Base-by-base conservation (phyloP, 2,888 invertebrate genomes). In the Nasonia oneida region DNA sequence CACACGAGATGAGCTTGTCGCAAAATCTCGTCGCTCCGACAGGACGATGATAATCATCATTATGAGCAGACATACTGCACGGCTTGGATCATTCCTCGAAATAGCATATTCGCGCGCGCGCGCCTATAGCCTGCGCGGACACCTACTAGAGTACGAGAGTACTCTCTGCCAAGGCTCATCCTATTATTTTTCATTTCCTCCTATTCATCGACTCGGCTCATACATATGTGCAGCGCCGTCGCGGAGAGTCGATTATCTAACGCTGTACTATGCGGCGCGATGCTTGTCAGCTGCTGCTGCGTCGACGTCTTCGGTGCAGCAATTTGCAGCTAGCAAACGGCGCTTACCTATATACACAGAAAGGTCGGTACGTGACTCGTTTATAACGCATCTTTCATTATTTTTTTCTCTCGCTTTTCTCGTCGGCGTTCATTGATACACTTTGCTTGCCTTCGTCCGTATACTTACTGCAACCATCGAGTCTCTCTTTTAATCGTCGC, bases 111-210 rank as follows among this genome's bases (percentile, higher is more conserved):
- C 29, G 29, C 29, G 29, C 29, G 29, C 29, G 42, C 75, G 75
- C 70, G 33, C 5, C 71, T 39, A 64, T 18, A 64, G 33, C 42
- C 33, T 29, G 29, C 29, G 1, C 29, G 33, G 50, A 80, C 80
- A 80, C 71, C 80, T 53, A 15, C 80, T 53, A 15, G 18, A 37
- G 47, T 37, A 37, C 64, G 23, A 67, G 53, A 53, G 53, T 50
- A 33, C 50, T 75, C 82, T 57, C 75, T 67, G 79, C 37, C 84
- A 75, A 71, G 71, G 80, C 77, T 70, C 67, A 70, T 82, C 83
- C 83, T 76, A 84, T 87, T 83, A 83, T 80, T 78, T 81, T 77
- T 81, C 78, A 67, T 85, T 85, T 87, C 84, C 80, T 78, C 64
- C 83, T 85, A 70, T n/a, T 73, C 61, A 15, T 53, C 39, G 73